Base-by-base conservation (phyloP, 2,113 vertebrate species). In the Cochlearius cochlearius region DNA sequence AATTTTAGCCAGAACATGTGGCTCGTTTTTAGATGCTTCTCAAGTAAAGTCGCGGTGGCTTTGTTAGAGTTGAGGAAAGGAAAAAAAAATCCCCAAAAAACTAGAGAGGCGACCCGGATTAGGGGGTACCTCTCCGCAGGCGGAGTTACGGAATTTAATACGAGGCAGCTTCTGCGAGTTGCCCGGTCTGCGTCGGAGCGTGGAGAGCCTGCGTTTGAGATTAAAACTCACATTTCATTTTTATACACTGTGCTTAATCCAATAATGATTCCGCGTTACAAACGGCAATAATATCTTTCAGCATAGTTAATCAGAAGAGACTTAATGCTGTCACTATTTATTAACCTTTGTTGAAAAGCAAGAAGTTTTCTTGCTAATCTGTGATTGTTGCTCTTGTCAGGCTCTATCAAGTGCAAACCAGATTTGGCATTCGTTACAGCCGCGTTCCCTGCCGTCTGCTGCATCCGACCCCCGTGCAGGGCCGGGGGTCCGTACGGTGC, bases 311-410 rank as follows among this genome's bases (percentile, higher is more conserved):
- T 99, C 98, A 99, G 99, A 99, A 98, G 97, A 98, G 99, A 99
- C 99, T 99, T 99, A 99, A 99, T 99, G 98, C 98, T 99, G 99
- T 99, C 99, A 98, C 99, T 99, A 98, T 99, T 99, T 99, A 99
- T 99, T 99, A 99, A 99, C 99, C 99, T 99, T 99, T 98, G 99
- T 98, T 99, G 99, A 99, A 99, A 99, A 98, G 98, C 98, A 98
- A 99, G 98, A 99, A 98, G 98, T 98, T 98, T 96, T 98, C 98
- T 97, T 98, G 95, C 99, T 99, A 98, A 99, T 99, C 99, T 99
- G 98, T 97, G 98, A 99, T 99, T 99, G 99, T 99, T 99, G 99
- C 98, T 98, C 98, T 98, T 99, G 99, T 99, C 99, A 99, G 98
- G 97, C 97, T 98, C 98, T 93, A 98, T 98, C 98, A 98, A 97